Evolutionary conservation across 1,140 invertebrate species (phyloP), one percentile per base, ranked within the genome.

Genomic region (Trichonephila clavipes): DNA sequence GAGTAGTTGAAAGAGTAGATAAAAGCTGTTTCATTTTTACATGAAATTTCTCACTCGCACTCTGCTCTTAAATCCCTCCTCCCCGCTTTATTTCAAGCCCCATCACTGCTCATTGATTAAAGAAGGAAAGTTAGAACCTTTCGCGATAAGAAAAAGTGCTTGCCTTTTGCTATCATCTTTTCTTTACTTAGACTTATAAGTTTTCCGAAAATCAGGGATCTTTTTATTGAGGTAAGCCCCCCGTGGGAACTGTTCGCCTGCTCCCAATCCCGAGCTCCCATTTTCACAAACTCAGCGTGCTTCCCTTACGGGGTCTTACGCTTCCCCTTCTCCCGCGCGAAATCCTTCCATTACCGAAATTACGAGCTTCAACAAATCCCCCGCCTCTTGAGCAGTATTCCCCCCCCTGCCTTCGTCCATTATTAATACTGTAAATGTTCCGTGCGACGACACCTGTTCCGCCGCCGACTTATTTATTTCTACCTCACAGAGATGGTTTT

Each of bases 301-400:
- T 16, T 28, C 14, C 4, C 28, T n/a, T n/a, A n/a, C n/a, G n/a
- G 44, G 44, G 59, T 18, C 85, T 34, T 1, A 34, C 2, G 34
- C 34, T 34, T 14, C 7, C 51, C 61, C 14, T 34, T 24, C 58
- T 34, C 40, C 1, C 44, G 44, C 5, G 44, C 85, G 62, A 87
- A 87, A 87, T 87, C 85, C 85, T 87, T 87, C 85, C 61, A 87
- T 87, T 87, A 87, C 85, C 4, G 85, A 87, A 87, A 87, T 86
- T 86, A 86, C 58, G 83, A 61, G 83, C 83, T 86, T 61, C 24
- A 61, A 58, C 83, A 61, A 61, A 86, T 86, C 83, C 58, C 58
- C 28, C 28, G 83, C n/a, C n/a, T n/a, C n/a, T n/a, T n/a, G n/a
- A n/a, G n/a, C n/a, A n/a, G 61, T 21, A 58, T 24, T 7, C 69